A percentile compares a stretch with the other conserved stretches of the same genome.
Conservation (phyloP, 2,888 invertebrate species). For the Dynastes hyllus region DNA sequence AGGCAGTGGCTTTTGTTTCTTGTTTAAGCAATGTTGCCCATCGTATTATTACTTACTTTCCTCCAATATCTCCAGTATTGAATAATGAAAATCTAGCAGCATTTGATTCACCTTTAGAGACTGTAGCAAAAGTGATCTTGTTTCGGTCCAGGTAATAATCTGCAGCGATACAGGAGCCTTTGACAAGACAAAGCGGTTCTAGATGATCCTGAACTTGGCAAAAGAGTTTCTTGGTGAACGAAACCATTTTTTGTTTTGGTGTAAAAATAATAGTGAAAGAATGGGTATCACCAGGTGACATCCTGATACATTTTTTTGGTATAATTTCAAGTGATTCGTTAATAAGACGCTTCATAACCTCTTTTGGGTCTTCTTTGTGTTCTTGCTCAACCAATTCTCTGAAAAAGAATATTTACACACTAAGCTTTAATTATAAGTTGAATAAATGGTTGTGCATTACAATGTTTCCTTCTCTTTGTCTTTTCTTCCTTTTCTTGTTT, state of each 20-base stretch:
- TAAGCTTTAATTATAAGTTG: neutral
- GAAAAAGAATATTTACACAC: neutral
- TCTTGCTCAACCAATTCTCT: conserved; percentile 30
- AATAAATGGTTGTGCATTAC: conserved; percentile 1
- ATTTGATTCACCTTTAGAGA: conserved; percentile 71
- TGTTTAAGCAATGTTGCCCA: too few relatives aligned
- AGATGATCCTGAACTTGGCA: conserved; percentile 71
- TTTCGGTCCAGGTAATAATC: conserved; percentile 72
- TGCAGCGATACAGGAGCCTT: conserved; percentile 73
- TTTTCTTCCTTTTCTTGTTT: conserved; percentile 44
- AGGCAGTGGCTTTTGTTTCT: too few relatives aligned
- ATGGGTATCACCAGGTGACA: conserved; percentile 65
- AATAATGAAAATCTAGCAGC: conserved; percentile 71
- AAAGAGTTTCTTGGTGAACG: conserved; percentile 70
- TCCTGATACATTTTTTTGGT: conserved; percentile 62
- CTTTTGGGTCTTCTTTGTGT: conserved; percentile 55
- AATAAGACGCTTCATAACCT: conserved; percentile 54
- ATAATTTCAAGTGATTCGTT: conserved; percentile 62
- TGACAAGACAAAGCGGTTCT: conserved; percentile 73
- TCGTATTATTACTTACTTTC: conserved; percentile 66
- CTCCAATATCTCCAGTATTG: conserved; percentile 75
- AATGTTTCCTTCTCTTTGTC: conserved; percentile 40
- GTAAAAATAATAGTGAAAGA: conserved; percentile 67
- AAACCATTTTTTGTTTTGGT: conserved; percentile 65
- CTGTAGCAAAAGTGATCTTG: conserved; percentile 73